Evolutionary conservation across 2,113 vertebrate genomes (phyloP).

Genomic region (Barbus barbus): DNA sequence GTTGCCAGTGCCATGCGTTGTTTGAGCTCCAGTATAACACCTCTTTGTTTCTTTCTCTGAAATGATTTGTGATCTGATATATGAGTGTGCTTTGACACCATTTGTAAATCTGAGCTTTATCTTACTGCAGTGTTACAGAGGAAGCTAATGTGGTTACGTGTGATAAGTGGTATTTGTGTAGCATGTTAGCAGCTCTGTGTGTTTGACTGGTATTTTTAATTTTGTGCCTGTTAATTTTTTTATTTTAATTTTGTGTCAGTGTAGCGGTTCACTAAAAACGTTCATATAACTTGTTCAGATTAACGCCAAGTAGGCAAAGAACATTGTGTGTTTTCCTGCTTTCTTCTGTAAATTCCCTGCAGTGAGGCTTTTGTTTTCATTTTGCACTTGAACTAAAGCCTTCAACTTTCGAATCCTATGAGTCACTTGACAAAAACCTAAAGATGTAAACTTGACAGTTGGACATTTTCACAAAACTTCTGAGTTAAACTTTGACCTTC

Average conservation of each 20-base stretch:
- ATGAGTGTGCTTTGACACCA: background rate
- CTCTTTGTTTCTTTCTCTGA: background rate
- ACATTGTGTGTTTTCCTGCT: no score
- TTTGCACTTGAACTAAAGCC: no score
- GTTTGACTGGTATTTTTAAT: background rate
- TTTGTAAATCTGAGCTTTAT: background rate
- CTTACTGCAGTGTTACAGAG: conserved; percentile 2
- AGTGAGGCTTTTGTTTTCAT: background rate
- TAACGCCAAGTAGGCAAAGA: background rate
- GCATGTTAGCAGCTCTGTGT: background rate
- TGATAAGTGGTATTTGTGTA: conserved; percentile 6
- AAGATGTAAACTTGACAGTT: no score
- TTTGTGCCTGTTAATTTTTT: background rate
- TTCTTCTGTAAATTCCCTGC: no score
- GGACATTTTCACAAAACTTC: no score
- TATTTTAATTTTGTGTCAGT: no score
- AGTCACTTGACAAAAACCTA: no score
- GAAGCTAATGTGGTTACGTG: background rate
- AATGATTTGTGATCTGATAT: background rate
- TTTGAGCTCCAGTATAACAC: background rate
- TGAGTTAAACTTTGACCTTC: background rate
- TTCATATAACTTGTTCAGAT: background rate
- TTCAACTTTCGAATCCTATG: no score
- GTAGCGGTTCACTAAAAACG: no score
- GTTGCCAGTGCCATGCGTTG: background rate